Conservation (phyloP, 2,888 invertebrate genomes). For the Cantharis flavilabris region DNA sequence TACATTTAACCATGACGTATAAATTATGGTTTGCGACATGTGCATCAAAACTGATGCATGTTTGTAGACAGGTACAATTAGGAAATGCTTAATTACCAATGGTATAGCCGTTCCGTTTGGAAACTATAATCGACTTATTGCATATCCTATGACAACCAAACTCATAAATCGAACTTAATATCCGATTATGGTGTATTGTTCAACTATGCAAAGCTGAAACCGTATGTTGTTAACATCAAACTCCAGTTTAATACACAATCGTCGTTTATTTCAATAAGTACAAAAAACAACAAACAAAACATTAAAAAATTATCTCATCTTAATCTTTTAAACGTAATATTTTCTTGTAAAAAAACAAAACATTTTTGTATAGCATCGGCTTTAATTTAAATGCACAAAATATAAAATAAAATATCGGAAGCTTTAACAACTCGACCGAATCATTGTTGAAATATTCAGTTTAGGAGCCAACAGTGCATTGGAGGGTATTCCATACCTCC, state of each 20-base stretch:
- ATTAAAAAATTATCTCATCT: no score
- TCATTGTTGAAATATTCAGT: no score
- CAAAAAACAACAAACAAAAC: neutral
- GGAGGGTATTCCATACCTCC: no score
- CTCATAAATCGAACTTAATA: conserved; percentile 24
- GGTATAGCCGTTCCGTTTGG: conserved; percentile 28
- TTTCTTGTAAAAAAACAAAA: no score
- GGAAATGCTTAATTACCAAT: conserved; percentile 34
- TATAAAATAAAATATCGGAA: no score
- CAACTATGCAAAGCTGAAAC: neutral
- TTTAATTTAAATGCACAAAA: no score
- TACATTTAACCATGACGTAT: conserved; percentile 6
- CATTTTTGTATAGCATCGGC: no score
- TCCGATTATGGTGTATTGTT: conserved; percentile 25
- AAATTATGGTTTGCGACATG: conserved; percentile 30
- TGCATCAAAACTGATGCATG: conserved; percentile 34
- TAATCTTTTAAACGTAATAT: no score
- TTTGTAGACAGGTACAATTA: conserved; percentile 35
- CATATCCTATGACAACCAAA: conserved; percentile 25
- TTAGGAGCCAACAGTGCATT: no score
- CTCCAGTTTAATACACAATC: neutral
- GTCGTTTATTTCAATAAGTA: neutral
- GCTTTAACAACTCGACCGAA: no score
- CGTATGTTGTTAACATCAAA: neutral
- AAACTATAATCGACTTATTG: conserved; percentile 31